Percentiles rank a stretch among this genome's conserved stretches.
These are phyloP conservation scores for Sciurus carolinensis DNA, from an alignment of 2,797 vertebrate species.

Conservation along the genomic window DNA sequence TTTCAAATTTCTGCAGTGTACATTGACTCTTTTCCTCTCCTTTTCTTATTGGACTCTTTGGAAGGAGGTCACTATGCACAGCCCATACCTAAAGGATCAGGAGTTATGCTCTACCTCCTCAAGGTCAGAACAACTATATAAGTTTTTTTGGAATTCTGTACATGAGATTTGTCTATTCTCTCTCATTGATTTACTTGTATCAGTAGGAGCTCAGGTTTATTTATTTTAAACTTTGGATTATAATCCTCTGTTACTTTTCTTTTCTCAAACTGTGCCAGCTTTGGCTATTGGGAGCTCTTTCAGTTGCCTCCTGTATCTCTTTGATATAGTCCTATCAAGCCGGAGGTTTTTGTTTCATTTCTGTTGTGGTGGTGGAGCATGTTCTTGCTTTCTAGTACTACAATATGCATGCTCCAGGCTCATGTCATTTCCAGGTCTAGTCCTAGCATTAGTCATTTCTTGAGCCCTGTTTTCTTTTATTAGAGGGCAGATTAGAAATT, in stretches of 20 bases:
- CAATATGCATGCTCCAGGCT: not conserved
- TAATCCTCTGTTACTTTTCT: not conserved
- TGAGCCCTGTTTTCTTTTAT: not conserved
- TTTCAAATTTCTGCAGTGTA: not conserved
- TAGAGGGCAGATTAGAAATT: not conserved
- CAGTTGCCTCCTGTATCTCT: not conserved
- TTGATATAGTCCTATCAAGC: not conserved
- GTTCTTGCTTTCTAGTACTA: not conserved
- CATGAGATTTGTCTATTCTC: not conserved
- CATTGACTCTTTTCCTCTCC: not conserved
- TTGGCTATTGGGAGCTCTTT: not conserved
- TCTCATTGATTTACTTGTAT: not conserved
- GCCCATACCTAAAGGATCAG: not conserved
- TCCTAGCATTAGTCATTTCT: not conserved
- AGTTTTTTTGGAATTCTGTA: not conserved
- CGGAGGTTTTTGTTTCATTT: not conserved
- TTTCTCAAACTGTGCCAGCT: not conserved
- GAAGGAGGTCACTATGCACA: not conserved
- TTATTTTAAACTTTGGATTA: slow-evolving; percentile 29
- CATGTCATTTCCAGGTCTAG: not conserved
- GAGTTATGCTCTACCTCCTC: not conserved
- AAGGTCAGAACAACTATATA: not conserved
- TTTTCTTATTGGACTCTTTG: not conserved
- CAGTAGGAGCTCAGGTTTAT: not conserved
- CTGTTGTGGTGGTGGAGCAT: not conserved